Conservation (phyloP, 2,797 vertebrate species). For the Austrolebias charrua region DNA sequence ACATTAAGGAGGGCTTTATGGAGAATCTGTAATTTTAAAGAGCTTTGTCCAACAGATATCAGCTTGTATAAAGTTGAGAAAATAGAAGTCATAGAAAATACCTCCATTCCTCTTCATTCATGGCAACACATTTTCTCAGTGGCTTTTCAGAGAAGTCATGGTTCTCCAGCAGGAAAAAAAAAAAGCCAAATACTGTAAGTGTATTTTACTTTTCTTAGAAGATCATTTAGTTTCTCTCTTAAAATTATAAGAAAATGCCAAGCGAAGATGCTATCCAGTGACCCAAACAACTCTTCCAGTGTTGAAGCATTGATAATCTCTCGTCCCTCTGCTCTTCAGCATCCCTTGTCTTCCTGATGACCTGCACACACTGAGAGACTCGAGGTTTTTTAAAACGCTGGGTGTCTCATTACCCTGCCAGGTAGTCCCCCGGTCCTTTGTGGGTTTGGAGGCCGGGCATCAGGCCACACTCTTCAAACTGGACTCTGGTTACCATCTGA, state of each 20-base stretch:
- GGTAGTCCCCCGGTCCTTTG: constrained; percentile 67
- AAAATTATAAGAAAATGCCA: constrained; percentile 15
- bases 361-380: constrained; percentile 18
- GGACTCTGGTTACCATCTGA: constrained; percentile 72
- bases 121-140: background rate
- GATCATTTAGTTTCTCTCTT: constrained; percentile 13
- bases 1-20: constrained; percentile 42
- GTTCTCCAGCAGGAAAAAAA: background rate
- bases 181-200: background rate
- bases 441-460: constrained; percentile 38
- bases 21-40: background rate
- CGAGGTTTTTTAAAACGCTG: constrained; percentile 24
- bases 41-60: constrained; percentile 1
- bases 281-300: background rate
- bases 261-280: background rate
- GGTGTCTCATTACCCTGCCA: constrained; percentile 74
- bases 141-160: background rate
- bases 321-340: constrained; percentile 8
- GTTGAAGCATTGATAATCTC: background rate
- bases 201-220: constrained; percentile 8
- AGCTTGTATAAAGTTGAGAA: background rate
- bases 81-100: background rate
- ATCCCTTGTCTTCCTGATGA: constrained; percentile 28
- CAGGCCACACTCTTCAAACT: constrained; percentile 37
- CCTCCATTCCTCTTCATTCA: constrained; percentile 6